Conservation (phyloP, 2,113 vertebrate genomes). For the Semicossyphus pulcher region DNA sequence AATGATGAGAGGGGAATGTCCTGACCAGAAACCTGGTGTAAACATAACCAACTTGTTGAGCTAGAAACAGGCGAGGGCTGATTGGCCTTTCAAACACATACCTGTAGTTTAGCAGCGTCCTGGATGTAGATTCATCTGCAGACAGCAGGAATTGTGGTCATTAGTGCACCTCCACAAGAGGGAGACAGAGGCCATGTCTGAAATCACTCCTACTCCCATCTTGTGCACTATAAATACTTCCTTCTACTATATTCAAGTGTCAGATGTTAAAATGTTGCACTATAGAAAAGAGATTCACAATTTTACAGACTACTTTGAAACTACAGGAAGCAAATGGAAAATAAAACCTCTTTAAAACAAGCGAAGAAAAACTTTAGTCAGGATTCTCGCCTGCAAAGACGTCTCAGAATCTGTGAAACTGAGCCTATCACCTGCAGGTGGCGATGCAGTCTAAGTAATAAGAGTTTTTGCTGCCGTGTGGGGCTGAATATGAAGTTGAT, state of each 20-base stretch:
- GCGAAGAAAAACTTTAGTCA: too few relatives aligned
- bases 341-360: background rate
- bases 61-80: too few relatives aligned
- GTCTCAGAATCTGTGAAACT: background rate
- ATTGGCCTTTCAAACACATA: too few relatives aligned
- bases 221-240: too few relatives aligned
- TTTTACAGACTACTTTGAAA: background rate
- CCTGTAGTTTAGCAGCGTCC: background rate
- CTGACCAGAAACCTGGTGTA: too few relatives aligned
- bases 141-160: background rate
- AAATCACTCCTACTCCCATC: background rate
- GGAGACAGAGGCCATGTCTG: constrained; percentile 32
- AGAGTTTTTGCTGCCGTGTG: too few relatives aligned
- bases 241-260: background rate
- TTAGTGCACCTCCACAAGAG: constrained; percentile 37
- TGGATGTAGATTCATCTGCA: background rate
- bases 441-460: constrained; percentile 25
- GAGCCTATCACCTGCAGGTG: constrained; percentile 39
- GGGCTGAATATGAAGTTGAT: too few relatives aligned
- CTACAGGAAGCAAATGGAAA: background rate
- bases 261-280: background rate
- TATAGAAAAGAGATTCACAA: background rate
- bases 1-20: too few relatives aligned
- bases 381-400: too few relatives aligned
- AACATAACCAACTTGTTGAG: too few relatives aligned